Evolutionary conservation across 2,113 vertebrate genomes (phyloP).

Genomic region (Murina feae): DNA sequence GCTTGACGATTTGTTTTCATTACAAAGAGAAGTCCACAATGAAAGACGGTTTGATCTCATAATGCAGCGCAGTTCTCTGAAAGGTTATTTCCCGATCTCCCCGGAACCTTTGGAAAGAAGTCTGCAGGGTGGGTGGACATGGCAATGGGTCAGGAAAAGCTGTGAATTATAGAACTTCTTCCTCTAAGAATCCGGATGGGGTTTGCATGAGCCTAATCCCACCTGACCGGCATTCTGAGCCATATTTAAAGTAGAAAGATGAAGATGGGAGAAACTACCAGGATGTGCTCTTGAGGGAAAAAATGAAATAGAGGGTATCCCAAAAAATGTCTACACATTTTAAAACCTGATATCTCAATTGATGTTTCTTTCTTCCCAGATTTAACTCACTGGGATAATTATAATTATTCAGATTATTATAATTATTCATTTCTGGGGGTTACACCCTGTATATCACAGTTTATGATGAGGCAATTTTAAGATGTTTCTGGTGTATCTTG

Average conservation of each 20-base stretch:
- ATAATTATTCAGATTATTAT: too few species aligned
- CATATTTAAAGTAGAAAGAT: slow-evolving; percentile 37
- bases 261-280: not conserved
- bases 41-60: not conserved
- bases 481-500: not conserved
- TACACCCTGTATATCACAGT: not conserved
- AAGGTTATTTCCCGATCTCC: not conserved
- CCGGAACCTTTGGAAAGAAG: not conserved
- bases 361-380: too few species aligned
- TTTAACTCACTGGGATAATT: too few species aligned
- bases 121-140: not conserved
- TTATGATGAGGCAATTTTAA: slow-evolving; percentile 44
- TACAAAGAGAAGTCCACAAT: not conserved
- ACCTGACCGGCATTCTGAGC: slow-evolving; percentile 5
- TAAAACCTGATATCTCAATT: too few species aligned
- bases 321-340: too few species aligned
- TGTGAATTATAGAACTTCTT: not conserved
- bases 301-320: not conserved
- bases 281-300: not conserved
- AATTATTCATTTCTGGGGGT: too few species aligned
- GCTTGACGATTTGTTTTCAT: slow-evolving; percentile 41
- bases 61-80: not conserved
- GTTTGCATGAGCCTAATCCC: not conserved
- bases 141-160: accelerated
- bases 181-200: slow-evolving; percentile 35